These are phyloP conservation scores for Momotus momota DNA, from an alignment of 2,797 vertebrate genomes.

Conservation along the genomic window DNA sequence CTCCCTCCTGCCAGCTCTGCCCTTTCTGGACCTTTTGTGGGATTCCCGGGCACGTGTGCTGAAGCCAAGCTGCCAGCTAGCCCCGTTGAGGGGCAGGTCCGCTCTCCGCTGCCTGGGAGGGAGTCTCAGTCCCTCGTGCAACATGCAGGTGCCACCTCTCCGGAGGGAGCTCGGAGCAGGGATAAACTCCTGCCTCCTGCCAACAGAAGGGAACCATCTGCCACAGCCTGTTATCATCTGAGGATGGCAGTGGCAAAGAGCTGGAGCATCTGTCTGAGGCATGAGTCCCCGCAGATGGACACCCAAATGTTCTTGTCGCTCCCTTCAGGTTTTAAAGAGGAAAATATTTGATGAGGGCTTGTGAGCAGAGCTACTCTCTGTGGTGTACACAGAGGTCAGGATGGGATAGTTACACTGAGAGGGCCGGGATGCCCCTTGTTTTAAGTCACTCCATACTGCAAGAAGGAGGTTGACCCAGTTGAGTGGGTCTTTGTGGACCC, in stretches of 20 bases:
- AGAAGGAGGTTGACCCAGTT: neutral
- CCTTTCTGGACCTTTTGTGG: neutral
- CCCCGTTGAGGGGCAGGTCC: neutral
- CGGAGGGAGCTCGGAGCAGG: neutral
- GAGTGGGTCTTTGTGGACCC: neutral
- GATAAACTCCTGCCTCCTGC: constrained; percentile 45
- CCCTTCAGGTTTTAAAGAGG: constrained; percentile 31
- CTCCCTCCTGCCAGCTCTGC: constrained; percentile 18
- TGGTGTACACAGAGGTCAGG: rapidly evolving
- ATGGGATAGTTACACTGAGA: neutral
- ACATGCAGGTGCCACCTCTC: neutral
- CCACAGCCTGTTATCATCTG: constrained; percentile 30
- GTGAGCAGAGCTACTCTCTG: neutral
- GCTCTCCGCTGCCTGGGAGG: rapidly evolving
- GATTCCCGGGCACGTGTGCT: neutral
- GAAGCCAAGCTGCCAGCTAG: neutral
- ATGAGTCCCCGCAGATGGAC: constrained; percentile 55
- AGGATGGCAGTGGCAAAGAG: constrained; percentile 54
- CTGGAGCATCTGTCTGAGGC: constrained; percentile 60
- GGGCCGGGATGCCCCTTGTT: neutral
- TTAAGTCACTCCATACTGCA: neutral
- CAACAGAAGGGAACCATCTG: constrained; percentile 64
- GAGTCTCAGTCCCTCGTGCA: neutral
- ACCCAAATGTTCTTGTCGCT: constrained; percentile 58
- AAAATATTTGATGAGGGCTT: neutral